phyloP scores from a whole-genome alignment of 2,113 vertebrate genomes.

The Vicugna pacos region DNA sequence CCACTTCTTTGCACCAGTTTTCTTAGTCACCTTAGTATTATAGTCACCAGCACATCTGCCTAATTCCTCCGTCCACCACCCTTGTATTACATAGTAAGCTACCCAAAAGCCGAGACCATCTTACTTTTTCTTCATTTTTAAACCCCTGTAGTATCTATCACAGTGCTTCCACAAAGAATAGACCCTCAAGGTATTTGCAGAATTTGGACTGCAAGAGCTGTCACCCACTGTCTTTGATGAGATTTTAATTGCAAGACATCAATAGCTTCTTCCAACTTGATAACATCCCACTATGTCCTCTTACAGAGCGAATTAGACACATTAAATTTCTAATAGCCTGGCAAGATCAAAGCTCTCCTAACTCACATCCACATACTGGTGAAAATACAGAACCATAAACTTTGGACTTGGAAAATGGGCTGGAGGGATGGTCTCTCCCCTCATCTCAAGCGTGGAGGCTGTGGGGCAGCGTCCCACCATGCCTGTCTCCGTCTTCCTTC shows the following conservation, averaged over 20 bases:
- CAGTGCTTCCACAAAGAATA: neutral
- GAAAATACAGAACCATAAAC: neutral
- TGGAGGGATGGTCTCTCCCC: neutral
- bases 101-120: neutral
- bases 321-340: neutral
- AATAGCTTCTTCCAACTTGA: neutral
- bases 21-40: neutral
- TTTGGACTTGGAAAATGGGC: neutral
- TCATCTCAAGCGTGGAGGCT: neutral
- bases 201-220: neutral
- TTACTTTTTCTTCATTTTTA: constrained; percentile 15
- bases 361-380: neutral
- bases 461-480: neutral
- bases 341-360: neutral
- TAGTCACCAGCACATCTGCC: neutral
- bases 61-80: neutral
- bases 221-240: neutral
- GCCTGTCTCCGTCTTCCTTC: neutral
- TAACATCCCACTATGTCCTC: neutral
- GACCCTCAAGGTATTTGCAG: neutral
- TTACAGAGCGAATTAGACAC: neutral
- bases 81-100: neutral
- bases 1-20: neutral
- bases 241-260: constrained; percentile 12
- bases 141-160: neutral